Evolutionary conservation across 2,797 vertebrate genomes (phyloP), one percentile per base, ranked within the genome.

Genomic region (Mus caroli): DNA sequence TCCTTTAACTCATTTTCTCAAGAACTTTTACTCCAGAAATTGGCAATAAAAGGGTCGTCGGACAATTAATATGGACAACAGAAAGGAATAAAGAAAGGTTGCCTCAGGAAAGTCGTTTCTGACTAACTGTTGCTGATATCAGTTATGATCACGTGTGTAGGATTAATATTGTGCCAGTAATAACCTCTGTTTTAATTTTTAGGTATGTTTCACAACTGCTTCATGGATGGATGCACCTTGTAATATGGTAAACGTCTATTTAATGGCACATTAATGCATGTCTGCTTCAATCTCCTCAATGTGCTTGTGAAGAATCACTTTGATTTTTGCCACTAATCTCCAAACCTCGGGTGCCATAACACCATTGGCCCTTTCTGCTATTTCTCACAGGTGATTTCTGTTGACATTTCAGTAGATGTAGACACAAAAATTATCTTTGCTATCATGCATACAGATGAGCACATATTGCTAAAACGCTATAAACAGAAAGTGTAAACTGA

Each of bases 241-340:
- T 31, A 94, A 28, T 24, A 62, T 78, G 76, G 11, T 24, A 89
- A 92, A 90, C 88, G 94, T 67, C 64, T 67, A 79, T 93, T 96
- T 91, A 96, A 97, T 97, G 14, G 91, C 85, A 34, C 40, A 89
- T 52, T 71, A 96, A 62, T 69, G 60, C 34, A 92, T 95, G 60
- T 84, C 58, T 78, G 94, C 46, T 91, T 95, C 58, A 43, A 69
- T 92, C 28, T 62, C n/a, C 56, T 34, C n/a, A 34, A 94, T 87
- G 96, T 88, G 76, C 77, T 95, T 94, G n/a, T 92, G 67, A 96
- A 89, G 82, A 91, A 84, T 86, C 37, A 89, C 88, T 94, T 77
- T 96, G 84, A 96, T 96, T 96, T 96, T 97, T 96, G 87, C 26
- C 60, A 96, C 56, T 69, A 93, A 46, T n/a, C 24, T 56, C 94